Evolutionary conservation across 2,888 invertebrate species (phyloP).

Genomic region (Platycheirus rosarum): DNA sequence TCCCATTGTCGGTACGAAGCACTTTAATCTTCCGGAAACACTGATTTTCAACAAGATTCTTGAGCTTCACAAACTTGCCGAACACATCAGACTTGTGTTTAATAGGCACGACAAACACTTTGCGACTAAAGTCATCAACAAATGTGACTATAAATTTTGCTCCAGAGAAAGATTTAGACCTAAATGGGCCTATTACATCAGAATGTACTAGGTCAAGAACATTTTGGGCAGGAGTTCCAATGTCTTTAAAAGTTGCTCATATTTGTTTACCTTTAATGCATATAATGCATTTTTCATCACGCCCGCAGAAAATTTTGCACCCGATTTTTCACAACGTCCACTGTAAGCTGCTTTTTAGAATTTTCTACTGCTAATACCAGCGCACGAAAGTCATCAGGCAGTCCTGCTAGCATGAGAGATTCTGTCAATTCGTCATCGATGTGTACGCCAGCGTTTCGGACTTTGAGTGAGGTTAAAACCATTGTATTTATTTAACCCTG

Average conservation of each 20-base stretch:
- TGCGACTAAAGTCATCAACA: conserved; percentile 77
- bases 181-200: conserved; percentile 80
- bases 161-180: conserved; percentile 77
- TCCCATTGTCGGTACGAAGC: conserved; percentile 69
- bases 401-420: conserved; percentile 63
- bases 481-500: no score
- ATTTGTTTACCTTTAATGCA: conserved; percentile 76
- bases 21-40: conserved; percentile 67
- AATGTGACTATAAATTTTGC: conserved; percentile 78
- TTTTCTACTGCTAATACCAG: conserved; percentile 63
- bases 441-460: conserved; percentile 62
- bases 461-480: no score
- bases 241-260: conserved; percentile 68
- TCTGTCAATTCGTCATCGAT: no score
- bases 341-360: conserved; percentile 40
- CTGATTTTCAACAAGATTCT: conserved; percentile 73
- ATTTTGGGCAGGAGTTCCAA: conserved; percentile 62
- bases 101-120: conserved; percentile 54
- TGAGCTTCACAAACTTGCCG: conserved; percentile 67
- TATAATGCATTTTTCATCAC: conserved; percentile 64
- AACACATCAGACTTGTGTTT: conserved; percentile 72
- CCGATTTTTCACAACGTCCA: conserved; percentile 59
- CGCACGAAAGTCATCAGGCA: conserved; percentile 56
- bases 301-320: conserved; percentile 47
- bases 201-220: conserved; percentile 77